Conservation (phyloP, 1,140 invertebrate genomes). For the Gonioctena quinquepunctata region DNA sequence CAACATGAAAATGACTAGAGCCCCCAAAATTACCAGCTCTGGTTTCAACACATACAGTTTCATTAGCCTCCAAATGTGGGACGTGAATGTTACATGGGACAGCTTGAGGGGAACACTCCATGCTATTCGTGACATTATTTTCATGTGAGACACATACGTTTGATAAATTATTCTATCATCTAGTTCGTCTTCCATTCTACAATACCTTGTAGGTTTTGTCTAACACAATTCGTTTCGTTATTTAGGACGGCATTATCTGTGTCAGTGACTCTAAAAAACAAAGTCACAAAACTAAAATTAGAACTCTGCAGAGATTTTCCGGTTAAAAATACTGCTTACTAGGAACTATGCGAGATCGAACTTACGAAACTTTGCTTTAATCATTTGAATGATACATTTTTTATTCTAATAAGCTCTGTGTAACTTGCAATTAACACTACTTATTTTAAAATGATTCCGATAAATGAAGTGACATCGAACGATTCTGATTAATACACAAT, state of each 20-base stretch:
- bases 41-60: slow-evolving; percentile 75
- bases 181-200: slow-evolving; percentile 82
- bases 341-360: no score
- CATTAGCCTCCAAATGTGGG: slow-evolving; percentile 74
- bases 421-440: no score
- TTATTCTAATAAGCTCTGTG: no score
- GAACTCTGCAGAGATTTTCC: neutral
- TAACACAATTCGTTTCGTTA: slow-evolving; percentile 17
- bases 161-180: slow-evolving; percentile 85
- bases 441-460: no score
- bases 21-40: slow-evolving; percentile 70
- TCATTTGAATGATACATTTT: no score
- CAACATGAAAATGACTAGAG: slow-evolving; percentile 68
- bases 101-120: slow-evolving; percentile 72
- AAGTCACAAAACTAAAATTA: slow-evolving; percentile 37
- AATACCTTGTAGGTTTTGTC: slow-evolving; percentile 10
- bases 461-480: no score
- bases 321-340: slow-evolving; percentile 1
- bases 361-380: no score
- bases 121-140: slow-evolving; percentile 77
- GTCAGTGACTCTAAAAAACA: slow-evolving; percentile 38
- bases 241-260: slow-evolving; percentile 29
- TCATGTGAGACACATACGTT: slow-evolving; percentile 81
- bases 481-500: no score
- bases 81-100: slow-evolving; percentile 59